Percentiles rank a stretch among this genome's conserved stretches.
These are phyloP conservation scores for Campylorhamphus procurvoides DNA, from an alignment of 2,113 vertebrate genomes.

Conservation along the genomic window DNA sequence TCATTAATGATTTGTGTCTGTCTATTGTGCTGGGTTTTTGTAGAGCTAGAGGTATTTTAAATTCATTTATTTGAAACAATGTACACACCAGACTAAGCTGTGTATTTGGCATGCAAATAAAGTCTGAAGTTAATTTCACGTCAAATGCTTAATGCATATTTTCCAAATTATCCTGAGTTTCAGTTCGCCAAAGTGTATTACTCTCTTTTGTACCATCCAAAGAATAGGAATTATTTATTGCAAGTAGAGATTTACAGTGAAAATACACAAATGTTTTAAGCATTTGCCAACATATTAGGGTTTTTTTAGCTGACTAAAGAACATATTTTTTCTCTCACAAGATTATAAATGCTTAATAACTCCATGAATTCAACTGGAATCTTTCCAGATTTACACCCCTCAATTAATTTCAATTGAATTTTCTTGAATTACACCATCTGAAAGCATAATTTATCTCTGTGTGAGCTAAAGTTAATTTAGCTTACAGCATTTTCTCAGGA, in stretches of 20 bases:
- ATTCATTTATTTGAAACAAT: background rate
- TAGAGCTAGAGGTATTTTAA: background rate
- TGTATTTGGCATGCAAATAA: background rate
- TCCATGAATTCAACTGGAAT: conserved; percentile 28
- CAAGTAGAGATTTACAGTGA: background rate
- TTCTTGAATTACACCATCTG: conserved; percentile 27
- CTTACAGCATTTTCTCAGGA: conserved; percentile 25
- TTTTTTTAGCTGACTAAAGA: conserved; percentile 24
- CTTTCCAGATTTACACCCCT: conserved; percentile 44
- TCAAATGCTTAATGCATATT: background rate
- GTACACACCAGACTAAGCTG: background rate
- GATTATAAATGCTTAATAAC: conserved; percentile 49
- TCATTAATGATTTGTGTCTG: background rate
- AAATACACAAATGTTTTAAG: background rate
- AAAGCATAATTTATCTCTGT: conserved; percentile 37
- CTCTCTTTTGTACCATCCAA: background rate
- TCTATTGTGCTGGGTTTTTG: background rate
- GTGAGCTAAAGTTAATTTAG: conserved; percentile 36
- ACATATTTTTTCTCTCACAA: conserved; percentile 6
- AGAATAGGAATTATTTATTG: conserved; percentile 2
- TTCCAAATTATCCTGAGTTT: background rate
- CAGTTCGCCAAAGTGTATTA: background rate
- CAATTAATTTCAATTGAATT: conserved; percentile 59
- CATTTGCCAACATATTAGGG: background rate
- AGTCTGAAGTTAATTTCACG: background rate